Conservation (phyloP, 2,797 vertebrate species). For the Gallinago nigripennis region DNA sequence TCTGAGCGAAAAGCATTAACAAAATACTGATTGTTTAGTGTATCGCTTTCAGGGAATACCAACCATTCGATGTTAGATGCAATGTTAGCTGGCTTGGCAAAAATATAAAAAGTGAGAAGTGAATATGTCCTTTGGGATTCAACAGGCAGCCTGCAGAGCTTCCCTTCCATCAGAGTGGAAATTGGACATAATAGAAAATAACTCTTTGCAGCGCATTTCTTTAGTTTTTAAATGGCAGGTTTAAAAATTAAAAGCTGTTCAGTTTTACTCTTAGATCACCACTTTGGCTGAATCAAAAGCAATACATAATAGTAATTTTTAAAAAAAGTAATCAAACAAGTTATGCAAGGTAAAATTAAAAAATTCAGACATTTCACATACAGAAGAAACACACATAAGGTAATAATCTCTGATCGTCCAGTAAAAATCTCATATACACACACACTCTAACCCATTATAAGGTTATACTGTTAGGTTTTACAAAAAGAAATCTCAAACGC, state of each 20-base stretch:
- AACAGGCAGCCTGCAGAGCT: not conserved
- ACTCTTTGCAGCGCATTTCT: not conserved
- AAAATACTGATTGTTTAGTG: slow-evolving; percentile 16
- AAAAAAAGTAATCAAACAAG: not conserved
- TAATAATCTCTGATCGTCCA: not conserved
- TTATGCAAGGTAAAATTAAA: not conserved
- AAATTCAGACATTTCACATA: not conserved
- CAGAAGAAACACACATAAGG: not conserved
- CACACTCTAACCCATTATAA: not conserved
- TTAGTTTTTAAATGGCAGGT: not conserved
- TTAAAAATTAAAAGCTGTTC: not conserved
- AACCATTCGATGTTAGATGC: not conserved
- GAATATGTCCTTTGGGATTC: slow-evolving; percentile 1
- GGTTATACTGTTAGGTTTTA: not conserved
- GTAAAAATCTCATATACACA: not conserved
- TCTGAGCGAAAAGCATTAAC: not conserved
- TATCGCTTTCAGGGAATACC: slow-evolving; percentile 4
- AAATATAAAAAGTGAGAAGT: not conserved
- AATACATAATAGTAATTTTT: not conserved
- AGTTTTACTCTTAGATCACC: not conserved
- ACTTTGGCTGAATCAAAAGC: not conserved
- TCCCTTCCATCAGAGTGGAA: not conserved
- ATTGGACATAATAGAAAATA: not conserved
- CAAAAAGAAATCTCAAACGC: not conserved
- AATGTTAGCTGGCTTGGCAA: not conserved